phyloP scores from a whole-genome alignment of 2,113 vertebrate species.

The Apteryx owenii region DNA sequence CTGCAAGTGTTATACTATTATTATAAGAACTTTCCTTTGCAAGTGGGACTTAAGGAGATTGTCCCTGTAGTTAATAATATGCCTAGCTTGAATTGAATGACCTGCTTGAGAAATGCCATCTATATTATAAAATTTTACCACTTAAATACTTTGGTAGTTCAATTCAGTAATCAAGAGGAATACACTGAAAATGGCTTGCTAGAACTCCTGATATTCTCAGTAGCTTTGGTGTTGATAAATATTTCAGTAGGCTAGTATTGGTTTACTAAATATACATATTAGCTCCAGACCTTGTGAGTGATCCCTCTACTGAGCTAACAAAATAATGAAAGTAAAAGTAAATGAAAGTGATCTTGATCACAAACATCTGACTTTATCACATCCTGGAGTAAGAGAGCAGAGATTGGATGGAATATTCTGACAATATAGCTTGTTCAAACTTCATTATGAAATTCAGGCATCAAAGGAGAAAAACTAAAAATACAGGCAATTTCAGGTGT shows the following conservation, averaged over 20 bases:
- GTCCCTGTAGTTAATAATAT: neutral
- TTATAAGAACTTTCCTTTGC: constrained; percentile 23
- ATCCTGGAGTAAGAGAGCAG: neutral
- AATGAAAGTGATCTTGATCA: neutral
- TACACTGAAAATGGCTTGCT: neutral
- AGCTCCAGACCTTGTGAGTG: neutral
- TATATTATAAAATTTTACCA: neutral
- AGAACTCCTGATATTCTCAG: neutral
- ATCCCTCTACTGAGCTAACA: neutral
- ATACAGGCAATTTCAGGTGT: neutral
- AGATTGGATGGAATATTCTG: neutral
- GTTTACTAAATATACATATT: neutral
- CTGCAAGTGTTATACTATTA: neutral
- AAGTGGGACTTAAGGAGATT: neutral
- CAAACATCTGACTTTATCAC: neutral
- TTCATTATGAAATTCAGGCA: neutral
- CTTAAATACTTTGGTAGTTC: neutral
- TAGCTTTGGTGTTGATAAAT: neutral
- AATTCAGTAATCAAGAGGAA: neutral
- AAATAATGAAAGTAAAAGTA: neutral
- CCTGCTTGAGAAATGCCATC: neutral
- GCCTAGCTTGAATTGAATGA: neutral
- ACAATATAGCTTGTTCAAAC: neutral
- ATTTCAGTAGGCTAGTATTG: neutral
- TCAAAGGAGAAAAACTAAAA: neutral